A percentile compares a stretch with the other conserved stretches of the same genome.
These are phyloP conservation scores for Dissostichus mawsoni DNA, from an alignment of 2,113 vertebrate species.

Conservation along the genomic window DNA sequence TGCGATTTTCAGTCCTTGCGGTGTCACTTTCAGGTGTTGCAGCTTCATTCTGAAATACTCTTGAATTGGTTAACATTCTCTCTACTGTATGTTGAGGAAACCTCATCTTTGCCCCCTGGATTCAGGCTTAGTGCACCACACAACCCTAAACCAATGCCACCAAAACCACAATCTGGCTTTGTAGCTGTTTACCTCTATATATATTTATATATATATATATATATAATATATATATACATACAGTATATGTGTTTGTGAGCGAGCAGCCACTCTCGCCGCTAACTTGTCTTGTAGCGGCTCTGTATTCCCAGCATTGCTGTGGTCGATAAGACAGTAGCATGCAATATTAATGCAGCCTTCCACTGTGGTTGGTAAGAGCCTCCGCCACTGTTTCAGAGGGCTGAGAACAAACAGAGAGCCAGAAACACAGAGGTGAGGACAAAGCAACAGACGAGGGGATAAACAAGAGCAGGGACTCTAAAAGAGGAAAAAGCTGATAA, in stretches of 20 bases:
- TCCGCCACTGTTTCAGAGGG: constrained; percentile 87
- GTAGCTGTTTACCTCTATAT: neutral
- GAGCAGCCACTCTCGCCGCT: constrained; percentile 65
- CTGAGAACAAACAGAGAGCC: constrained; percentile 77
- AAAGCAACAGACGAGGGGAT: constrained; percentile 28
- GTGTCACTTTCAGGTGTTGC: neutral
- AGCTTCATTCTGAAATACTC: constrained; percentile 17
- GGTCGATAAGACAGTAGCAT: constrained; percentile 89
- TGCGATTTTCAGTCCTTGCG: neutral
- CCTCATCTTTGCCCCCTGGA: constrained; percentile 13
- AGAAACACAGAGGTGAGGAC: constrained; percentile 84
- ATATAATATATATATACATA: neutral
- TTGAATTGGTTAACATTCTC: constrained; percentile 13
- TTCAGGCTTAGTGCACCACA: constrained; percentile 25
- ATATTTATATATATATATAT: neutral
- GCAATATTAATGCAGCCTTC: constrained; percentile 96
- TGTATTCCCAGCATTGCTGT: constrained; percentile 84
- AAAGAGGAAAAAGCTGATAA: constrained; percentile 37
- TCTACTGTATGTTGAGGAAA: constrained; percentile 24
- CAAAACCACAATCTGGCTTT: constrained; percentile 39
- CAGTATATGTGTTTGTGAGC: constrained; percentile 36
- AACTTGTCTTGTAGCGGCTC: constrained; percentile 71
- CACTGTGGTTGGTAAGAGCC: constrained; percentile 92
- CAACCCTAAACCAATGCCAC: constrained; percentile 37
- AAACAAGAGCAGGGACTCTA: constrained; percentile 21